phyloP scores from a whole-genome alignment of 2,888 invertebrate genomes.

The Hirtodrosophila histrioides region DNA sequence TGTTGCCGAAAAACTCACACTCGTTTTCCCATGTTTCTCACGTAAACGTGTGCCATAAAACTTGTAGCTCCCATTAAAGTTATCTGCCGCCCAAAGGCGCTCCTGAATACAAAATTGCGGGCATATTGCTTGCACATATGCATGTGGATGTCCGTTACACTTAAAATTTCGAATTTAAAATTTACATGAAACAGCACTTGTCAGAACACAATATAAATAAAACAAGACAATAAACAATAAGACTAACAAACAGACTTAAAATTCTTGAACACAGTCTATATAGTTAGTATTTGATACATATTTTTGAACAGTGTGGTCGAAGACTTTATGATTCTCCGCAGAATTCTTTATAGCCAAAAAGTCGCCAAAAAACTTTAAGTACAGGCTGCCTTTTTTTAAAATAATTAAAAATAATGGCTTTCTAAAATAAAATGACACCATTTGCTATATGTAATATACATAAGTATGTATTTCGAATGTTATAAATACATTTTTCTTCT shows the following conservation, averaged over 20 bases:
- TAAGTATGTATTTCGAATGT: too few relatives aligned
- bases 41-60: conserved; percentile 71
- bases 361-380: too few relatives aligned
- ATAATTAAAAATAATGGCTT: too few relatives aligned
- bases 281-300: background rate
- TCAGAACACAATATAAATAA: background rate
- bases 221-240: background rate
- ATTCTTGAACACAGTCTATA: background rate
- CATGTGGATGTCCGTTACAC: conserved; percentile 27
- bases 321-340: too few relatives aligned
- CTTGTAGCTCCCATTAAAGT: conserved; percentile 69
- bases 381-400: too few relatives aligned
- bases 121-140: conserved; percentile 5
- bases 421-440: too few relatives aligned
- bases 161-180: conserved; percentile 5
- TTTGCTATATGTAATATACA: too few relatives aligned
- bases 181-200: background rate
- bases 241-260: background rate
- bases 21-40: conserved; percentile 53
- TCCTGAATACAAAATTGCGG: conserved; percentile 63
- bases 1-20: conserved; percentile 23
- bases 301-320: too few relatives aligned
- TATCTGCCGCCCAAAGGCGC: conserved; percentile 51
- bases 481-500: too few relatives aligned
- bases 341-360: too few relatives aligned